phyloP scores from a whole-genome alignment of 2,888 invertebrate species.

The Callosobruchus maculatus region DNA sequence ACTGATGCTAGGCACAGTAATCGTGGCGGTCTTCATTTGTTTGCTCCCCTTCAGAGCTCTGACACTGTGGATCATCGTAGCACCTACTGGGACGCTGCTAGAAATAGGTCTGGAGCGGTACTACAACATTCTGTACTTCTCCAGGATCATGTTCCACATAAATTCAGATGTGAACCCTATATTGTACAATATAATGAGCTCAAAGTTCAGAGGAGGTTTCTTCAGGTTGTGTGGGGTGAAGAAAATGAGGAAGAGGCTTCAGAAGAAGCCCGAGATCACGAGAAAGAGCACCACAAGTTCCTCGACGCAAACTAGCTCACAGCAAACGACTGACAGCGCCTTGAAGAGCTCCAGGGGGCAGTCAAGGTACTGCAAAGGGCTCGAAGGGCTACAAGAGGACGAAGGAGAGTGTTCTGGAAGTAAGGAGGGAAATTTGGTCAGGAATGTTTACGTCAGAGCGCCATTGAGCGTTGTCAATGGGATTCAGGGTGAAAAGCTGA shows the following conservation, averaged over 20 bases:
- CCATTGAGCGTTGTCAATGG: conserved; percentile 33
- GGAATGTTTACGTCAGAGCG: conserved; percentile 40
- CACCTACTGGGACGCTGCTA: conserved; percentile 60
- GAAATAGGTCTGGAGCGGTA: conserved; percentile 71
- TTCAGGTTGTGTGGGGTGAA: conserved; percentile 59
- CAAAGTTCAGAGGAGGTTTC: conserved; percentile 83
- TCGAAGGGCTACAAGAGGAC: conserved; percentile 39
- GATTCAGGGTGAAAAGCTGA: conserved; percentile 32
- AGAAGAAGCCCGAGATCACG: conserved; percentile 51
- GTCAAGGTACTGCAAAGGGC: conserved; percentile 13
- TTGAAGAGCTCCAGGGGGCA: conserved; percentile 58
- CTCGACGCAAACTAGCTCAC: conserved; percentile 63
- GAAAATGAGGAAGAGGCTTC: conserved; percentile 42
- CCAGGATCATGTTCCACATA: conserved; percentile 82
- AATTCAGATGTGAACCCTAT: conserved; percentile 91
- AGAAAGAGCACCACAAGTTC: conserved; percentile 57
- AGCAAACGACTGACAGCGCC: conserved; percentile 59
- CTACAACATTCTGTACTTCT: conserved; percentile 79
- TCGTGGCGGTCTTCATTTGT: conserved; percentile 86
- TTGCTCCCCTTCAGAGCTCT: conserved; percentile 85
- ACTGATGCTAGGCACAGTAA: conserved; percentile 85
- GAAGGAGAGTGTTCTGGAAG: conserved; percentile 18
- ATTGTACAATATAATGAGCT: conserved; percentile 87
- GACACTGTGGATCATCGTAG: conserved; percentile 81
- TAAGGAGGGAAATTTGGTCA: conserved; percentile 21